Evolutionary conservation across 2,113 vertebrate genomes (phyloP).

Genomic region (Reinhardtius hippoglossoides): DNA sequence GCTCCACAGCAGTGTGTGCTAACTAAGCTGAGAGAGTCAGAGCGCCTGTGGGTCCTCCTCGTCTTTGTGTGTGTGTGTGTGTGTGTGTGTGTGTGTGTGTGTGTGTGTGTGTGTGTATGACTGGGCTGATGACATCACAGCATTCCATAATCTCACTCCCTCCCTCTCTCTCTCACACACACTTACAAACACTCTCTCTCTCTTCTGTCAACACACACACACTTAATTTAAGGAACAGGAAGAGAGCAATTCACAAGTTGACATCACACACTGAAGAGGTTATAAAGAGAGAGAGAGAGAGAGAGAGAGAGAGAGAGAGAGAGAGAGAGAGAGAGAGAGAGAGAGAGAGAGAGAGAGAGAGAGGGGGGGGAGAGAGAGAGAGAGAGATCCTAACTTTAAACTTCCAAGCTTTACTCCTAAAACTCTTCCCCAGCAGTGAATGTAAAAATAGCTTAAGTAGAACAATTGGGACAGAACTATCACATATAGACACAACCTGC

Average conservation of each 20-base stretch:
- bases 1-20: conserved; percentile 77
- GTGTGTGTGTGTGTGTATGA: conserved; percentile 74
- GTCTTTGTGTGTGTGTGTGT: conserved; percentile 84
- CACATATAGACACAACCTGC: background rate
- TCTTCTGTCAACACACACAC: background rate
- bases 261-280: conserved; percentile 52
- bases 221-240: conserved; percentile 28
- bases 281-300: conserved; percentile 20
- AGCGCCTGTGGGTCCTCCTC: conserved; percentile 78
- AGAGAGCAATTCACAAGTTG: conserved; percentile 63
- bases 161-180: conserved; percentile 18
- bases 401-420: background rate
- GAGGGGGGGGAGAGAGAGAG: background rate
- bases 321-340: background rate
- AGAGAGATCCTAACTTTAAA: background rate
- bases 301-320: background rate
- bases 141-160: conserved; percentile 79
- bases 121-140: conserved; percentile 85
- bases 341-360: background rate
- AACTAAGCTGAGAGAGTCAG: conserved; percentile 76
- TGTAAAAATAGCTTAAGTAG: background rate
- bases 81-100: conserved; percentile 84
- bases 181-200: conserved; percentile 12
- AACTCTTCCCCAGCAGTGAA: background rate
- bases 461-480: background rate